Percentiles rank a stretch among this genome's conserved stretches.
Evolutionary conservation across 2,113 vertebrate genomes (phyloP).

Genomic region (Diadophis punctatus): DNA sequence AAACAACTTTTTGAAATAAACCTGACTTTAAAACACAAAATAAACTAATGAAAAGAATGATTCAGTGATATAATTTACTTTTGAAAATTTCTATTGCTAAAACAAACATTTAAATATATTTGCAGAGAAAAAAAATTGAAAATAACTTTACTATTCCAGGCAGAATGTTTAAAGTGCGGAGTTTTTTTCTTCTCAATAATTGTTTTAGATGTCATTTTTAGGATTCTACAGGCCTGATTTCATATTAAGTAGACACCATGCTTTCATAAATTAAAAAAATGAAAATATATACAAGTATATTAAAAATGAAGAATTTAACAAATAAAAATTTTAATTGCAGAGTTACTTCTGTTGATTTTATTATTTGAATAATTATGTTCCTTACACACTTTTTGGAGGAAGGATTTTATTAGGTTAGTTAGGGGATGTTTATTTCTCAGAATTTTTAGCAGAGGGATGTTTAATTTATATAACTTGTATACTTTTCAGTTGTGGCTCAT

Average conservation of each 20-base stretch:
- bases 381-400: not conserved
- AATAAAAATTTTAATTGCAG: not conserved
- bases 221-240: not conserved
- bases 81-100: not conserved
- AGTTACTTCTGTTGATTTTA: not conserved
- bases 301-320: not conserved
- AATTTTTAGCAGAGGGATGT: not conserved
- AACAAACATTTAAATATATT: not conserved
- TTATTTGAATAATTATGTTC: not conserved
- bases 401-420: not conserved
- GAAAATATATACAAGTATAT: not conserved
- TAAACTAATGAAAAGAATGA: not conserved
- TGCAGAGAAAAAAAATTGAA: not conserved
- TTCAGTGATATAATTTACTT: not conserved
- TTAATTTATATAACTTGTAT: constrained; percentile 1
- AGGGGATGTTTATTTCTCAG: not conserved
- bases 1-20: not conserved
- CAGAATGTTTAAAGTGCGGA: not conserved
- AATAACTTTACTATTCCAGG: not conserved
- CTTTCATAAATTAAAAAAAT: not conserved
- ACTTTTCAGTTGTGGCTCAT: constrained; percentile 84
- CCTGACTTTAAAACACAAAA: not conserved
- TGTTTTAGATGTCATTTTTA: not conserved
- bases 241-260: not conserved
- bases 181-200: not conserved